These are phyloP conservation scores for Grammomys surdaster DNA, from an alignment of 2,113 vertebrate species.

Conservation along the genomic window DNA sequence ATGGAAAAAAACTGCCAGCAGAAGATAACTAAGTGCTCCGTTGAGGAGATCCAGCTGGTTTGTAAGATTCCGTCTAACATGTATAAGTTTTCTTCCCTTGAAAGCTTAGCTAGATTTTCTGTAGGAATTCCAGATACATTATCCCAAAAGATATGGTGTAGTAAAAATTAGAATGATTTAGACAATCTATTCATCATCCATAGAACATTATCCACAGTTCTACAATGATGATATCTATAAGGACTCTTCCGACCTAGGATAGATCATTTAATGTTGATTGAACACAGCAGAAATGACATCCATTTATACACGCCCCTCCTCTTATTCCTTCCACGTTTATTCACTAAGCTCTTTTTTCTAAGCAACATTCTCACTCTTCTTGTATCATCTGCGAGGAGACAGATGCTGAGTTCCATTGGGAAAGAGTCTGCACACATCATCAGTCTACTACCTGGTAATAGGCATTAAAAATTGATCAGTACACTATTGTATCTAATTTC, in stretches of 20 bases:
- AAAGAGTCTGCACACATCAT: background rate
- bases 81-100: conserved; percentile 60
- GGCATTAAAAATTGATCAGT: conserved; percentile 61
- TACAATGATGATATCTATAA: background rate
- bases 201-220: conserved; percentile 26
- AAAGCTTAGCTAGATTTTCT: conserved; percentile 35
- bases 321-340: background rate
- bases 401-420: background rate
- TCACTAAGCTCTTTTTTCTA: conserved; percentile 20
- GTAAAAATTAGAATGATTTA: background rate
- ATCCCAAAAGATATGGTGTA: background rate
- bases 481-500: conserved; percentile 46
- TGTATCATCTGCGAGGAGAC: background rate
- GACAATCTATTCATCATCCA: background rate
- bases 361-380: background rate
- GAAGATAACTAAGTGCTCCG: conserved; percentile 55
- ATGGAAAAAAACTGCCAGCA: conserved; percentile 29
- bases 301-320: background rate
- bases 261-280: background rate
- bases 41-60: conserved; percentile 65
- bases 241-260: background rate
- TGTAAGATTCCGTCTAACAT: conserved; percentile 52
- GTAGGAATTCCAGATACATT: background rate
- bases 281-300: background rate
- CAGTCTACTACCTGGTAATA: conserved; percentile 28